Evolutionary conservation across 2,113 vertebrate genomes (phyloP).

Genomic region (Arizona elegans): DNA sequence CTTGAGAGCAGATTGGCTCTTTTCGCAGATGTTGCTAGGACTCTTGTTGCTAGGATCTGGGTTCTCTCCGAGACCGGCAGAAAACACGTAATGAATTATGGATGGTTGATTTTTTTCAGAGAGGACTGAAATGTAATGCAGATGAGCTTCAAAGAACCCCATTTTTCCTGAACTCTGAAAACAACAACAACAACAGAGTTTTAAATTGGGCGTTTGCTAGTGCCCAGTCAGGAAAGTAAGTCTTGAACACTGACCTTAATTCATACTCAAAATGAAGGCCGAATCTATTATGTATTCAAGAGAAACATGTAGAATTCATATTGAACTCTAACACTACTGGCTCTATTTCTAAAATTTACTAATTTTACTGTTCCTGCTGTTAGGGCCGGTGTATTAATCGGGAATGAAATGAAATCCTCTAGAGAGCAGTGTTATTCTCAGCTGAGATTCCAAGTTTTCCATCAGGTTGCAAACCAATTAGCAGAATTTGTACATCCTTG

Average conservation of each 20-base stretch:
- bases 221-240: conserved; percentile 62
- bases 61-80: conserved; percentile 78
- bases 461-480: neutral
- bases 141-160: conserved; percentile 75
- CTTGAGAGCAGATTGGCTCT: conserved; percentile 72
- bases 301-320: conserved; percentile 72
- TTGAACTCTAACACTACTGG: conserved; percentile 70
- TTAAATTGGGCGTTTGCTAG: conserved; percentile 72
- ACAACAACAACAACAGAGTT: conserved; percentile 61
- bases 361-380: neutral
- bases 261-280: conserved; percentile 80
- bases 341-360: conserved; percentile 54
- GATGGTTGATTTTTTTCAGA: conserved; percentile 83
- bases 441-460: neutral
- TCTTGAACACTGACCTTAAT: conserved; percentile 73
- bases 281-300: conserved; percentile 82
- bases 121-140: conserved; percentile 88
- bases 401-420: conserved; percentile 31
- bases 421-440: neutral
- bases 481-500: neutral
- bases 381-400: conserved; percentile 55
- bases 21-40: conserved; percentile 85
- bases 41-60: conserved; percentile 88
- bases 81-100: conserved; percentile 93
- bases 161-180: conserved; percentile 75